phyloP scores from a whole-genome alignment of 2,888 invertebrate genomes.

The Caenorhabditis angaria region DNA sequence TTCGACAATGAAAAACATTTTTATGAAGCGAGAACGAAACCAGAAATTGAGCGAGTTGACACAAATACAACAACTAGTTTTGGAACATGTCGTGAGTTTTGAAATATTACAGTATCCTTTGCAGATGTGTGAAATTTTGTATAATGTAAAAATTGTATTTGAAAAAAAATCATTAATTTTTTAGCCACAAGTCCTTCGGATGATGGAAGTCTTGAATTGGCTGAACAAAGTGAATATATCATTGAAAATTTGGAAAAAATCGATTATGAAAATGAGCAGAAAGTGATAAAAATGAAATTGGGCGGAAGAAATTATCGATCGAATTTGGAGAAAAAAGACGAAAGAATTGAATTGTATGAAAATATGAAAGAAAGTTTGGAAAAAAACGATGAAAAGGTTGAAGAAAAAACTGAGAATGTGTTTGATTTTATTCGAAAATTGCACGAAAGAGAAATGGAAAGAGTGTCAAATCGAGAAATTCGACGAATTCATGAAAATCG shows the following conservation, averaged over 20 bases:
- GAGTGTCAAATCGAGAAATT: not conserved
- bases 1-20: not conserved
- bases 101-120: too few relatives aligned
- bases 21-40: not conserved
- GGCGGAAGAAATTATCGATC: not conserved
- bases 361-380: constrained; percentile 8
- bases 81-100: constrained; percentile 1
- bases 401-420: not conserved
- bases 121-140: too few relatives aligned
- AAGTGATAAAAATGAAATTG: constrained; percentile 11
- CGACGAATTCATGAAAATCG: not conserved
- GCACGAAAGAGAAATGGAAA: not conserved
- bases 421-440: not conserved
- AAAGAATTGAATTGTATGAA: constrained; percentile 14
- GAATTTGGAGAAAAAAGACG: not conserved
- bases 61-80: not conserved
- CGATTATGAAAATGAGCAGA: constrained; percentile 14
- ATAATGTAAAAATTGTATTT: too few relatives aligned
- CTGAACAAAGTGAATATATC: constrained; percentile 11
- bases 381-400: not conserved
- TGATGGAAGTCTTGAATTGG: not conserved
- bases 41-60: not conserved
- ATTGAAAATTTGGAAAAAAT: constrained; percentile 1
- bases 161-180: too few relatives aligned
- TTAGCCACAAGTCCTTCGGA: not conserved